These are phyloP conservation scores for Ophiodon elongatus DNA, from an alignment of 2,113 vertebrate species.

Conservation along the genomic window DNA sequence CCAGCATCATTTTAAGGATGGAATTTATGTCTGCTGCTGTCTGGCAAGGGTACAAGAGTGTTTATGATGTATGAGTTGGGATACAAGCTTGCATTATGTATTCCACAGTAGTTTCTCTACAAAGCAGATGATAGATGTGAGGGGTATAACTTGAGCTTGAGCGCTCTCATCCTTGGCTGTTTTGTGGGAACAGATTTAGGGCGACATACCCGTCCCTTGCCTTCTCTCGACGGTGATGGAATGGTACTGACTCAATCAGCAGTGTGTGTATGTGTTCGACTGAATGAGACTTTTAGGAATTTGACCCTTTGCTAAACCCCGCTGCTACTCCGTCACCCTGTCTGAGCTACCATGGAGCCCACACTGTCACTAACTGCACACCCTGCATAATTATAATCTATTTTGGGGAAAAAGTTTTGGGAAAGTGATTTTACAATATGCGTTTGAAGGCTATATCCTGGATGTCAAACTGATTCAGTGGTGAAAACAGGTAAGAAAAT, in stretches of 20 bases:
- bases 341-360: no score
- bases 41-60: slow-evolving; percentile 13
- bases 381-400: no score
- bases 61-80: slow-evolving; percentile 22
- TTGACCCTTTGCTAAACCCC: background rate
- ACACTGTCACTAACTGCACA: no score
- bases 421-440: no score
- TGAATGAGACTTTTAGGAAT: slow-evolving; percentile 32
- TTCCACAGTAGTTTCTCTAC: slow-evolving; percentile 30
- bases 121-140: slow-evolving; percentile 22
- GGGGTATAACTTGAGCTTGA: slow-evolving; percentile 16
- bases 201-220: background rate
- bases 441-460: background rate
- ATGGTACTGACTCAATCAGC: background rate
- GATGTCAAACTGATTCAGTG: background rate
- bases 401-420: no score
- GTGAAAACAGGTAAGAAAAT: no score
- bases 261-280: background rate
- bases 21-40: slow-evolving; percentile 4
- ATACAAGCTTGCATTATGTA: slow-evolving; percentile 9
- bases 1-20: slow-evolving; percentile 1
- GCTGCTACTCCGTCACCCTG: no score
- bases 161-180: slow-evolving; percentile 3
- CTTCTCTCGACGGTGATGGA: slow-evolving; percentile 1
- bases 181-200: slow-evolving; percentile 8